phyloP scores from a whole-genome alignment of 2,888 invertebrate species.

The Parochlus steinenii region DNA sequence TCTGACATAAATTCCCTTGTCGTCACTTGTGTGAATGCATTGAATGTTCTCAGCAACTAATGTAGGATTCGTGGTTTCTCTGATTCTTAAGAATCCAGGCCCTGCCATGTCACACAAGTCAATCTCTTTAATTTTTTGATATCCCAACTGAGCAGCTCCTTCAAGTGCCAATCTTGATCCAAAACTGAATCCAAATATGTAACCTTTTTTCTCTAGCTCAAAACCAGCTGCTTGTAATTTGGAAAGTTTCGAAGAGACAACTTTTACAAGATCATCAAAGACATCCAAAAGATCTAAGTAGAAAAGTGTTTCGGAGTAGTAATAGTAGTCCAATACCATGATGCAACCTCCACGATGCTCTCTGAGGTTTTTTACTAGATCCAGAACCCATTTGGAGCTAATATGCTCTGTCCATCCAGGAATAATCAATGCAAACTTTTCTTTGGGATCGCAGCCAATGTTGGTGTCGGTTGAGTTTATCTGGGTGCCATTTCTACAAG shows the following conservation, averaged over 20 bases:
- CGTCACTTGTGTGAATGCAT: slow-evolving; percentile 11
- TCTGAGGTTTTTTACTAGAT: slow-evolving; percentile 1
- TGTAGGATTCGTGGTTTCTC: slow-evolving; percentile 1
- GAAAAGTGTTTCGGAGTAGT: too few species aligned
- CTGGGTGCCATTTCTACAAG: too few species aligned
- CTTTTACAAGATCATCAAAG: too few species aligned
- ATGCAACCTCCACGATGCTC: slow-evolving; percentile 25
- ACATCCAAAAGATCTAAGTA: too few species aligned
- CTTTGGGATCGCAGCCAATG: too few species aligned
- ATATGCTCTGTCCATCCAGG: too few species aligned
- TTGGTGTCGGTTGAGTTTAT: too few species aligned
- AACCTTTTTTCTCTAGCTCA: not conserved
- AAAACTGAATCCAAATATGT: slow-evolving; percentile 9
- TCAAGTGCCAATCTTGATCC: slow-evolving; percentile 6
- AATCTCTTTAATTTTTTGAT: slow-evolving; percentile 5
- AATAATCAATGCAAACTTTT: too few species aligned
- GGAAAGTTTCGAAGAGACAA: too few species aligned
- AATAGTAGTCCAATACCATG: slow-evolving; percentile 26
- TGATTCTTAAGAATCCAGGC: not conserved
- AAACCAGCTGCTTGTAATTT: too few species aligned
- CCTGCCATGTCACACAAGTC: too few species aligned
- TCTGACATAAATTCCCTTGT: slow-evolving; percentile 7
- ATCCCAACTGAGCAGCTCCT: slow-evolving; percentile 3
- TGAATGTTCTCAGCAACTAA: slow-evolving; percentile 9
- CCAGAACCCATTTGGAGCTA: slow-evolving; percentile 23